phyloP scores from a whole-genome alignment of 2,888 invertebrate species.

The Ophioninae sp. region DNA sequence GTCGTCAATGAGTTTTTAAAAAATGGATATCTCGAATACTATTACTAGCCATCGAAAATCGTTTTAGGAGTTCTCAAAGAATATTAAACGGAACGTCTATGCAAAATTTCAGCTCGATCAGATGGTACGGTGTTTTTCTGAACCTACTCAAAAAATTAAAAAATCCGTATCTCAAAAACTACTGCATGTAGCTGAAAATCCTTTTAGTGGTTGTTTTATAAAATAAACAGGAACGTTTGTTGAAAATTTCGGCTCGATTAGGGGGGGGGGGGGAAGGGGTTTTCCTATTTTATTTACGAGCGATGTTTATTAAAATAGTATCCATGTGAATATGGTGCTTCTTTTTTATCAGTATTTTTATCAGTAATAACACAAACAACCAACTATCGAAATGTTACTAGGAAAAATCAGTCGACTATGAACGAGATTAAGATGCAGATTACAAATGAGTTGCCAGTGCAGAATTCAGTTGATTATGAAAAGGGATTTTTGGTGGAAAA shows the following conservation, averaged over 20 bases:
- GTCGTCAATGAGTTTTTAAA: not conserved
- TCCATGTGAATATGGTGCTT: not conserved
- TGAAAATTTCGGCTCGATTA: no score
- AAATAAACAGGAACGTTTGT: no score
- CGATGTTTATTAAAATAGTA: not conserved
- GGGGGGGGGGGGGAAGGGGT: no score
- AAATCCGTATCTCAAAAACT: no score
- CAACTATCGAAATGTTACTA: not conserved
- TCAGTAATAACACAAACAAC: not conserved
- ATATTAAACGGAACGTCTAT: no score
- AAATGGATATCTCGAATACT: not conserved
- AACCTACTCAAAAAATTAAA: no score
- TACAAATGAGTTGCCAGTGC: conserved; percentile 4
- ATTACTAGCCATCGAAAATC: not conserved
- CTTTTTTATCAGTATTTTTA: no score
- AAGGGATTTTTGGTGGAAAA: not conserved
- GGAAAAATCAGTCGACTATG: not conserved
- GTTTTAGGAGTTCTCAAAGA: not conserved
- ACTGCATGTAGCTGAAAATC: no score
- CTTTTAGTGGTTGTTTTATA: no score
- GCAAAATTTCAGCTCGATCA: no score
- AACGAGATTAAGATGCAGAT: not conserved
- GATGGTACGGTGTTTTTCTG: no score
- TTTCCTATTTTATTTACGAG: not conserved
- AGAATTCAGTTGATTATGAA: not conserved